Evolutionary conservation across 2,888 invertebrate species (phyloP), one percentile per base, ranked within the genome.

Genomic region (Luperina testacea): DNA sequence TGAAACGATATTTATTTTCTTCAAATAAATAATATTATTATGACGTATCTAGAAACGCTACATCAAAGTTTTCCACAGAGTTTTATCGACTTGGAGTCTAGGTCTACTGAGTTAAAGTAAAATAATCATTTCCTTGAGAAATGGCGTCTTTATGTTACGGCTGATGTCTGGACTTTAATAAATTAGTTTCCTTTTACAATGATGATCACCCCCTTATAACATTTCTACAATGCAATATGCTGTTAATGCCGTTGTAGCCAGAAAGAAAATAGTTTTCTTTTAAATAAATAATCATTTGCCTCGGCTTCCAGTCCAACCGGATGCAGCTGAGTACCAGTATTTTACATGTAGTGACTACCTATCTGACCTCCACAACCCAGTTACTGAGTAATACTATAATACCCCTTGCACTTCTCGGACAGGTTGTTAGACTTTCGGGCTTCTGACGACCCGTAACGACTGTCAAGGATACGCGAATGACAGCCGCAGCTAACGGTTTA

Each of bases 1-100:
- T 82, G 38, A 82, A 80, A 61, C 20, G 27, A 53, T 75, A 32
- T 80, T 80, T 80, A 51, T 81, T 61, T 80, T 15, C 17, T 59
- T 42, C 13, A 27, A 51, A 73, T 73, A 59, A 59, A 73, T 59
- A 72, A 32, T 64, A 69, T 53, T 67, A 42, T 45, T 67, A 42
- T 45, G 65, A 74, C 74, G 11, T 67, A 73, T 38, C 27, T 11
- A 17, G 13, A n/a, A 67, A 17, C 24, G 72, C 13, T 70, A 5
- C 17, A 51, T n/a, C 13, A n/a, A 32, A 32, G 20, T 61, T 59
- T n/a, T n/a, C 2, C 48, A 20, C 2, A 27, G 17, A 72, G 32
- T 45, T 77, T 45, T 24, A 45, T 64, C 24, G 32, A n/a, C 1
- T 45, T 77, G 48, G 9, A 51, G 24, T 17, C 20, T n/a, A 15